phyloP scores from a whole-genome alignment of 2,888 invertebrate species.

The Gastrophysa polygoni region DNA sequence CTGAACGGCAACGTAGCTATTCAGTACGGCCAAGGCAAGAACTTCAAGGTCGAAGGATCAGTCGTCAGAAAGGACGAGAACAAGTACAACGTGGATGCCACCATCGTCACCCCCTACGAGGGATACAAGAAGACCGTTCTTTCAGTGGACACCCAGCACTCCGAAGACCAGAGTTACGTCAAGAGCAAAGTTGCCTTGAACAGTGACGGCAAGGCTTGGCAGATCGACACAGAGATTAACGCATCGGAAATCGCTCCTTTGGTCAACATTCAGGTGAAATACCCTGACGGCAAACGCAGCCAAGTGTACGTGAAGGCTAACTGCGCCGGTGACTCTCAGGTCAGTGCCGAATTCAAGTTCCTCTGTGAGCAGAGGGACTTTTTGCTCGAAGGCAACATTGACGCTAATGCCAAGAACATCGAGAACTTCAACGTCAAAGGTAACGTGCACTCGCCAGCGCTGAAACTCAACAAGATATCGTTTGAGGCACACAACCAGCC shows the following conservation, averaged over 20 bases:
- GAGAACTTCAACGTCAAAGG: conserved; percentile 70
- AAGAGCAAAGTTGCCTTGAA: conserved; percentile 59
- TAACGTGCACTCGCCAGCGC: conserved; percentile 67
- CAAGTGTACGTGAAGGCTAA: conserved; percentile 58
- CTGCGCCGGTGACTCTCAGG: conserved; percentile 64
- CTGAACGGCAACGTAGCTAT: conserved; percentile 44
- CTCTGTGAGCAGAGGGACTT: conserved; percentile 54
- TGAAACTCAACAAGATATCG: conserved; percentile 69
- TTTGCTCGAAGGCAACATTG: conserved; percentile 61
- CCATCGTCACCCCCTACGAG: conserved; percentile 60
- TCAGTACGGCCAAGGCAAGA: conserved; percentile 53
- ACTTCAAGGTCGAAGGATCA: conserved; percentile 53
- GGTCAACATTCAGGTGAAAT: conserved; percentile 63
- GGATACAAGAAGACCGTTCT: conserved; percentile 43
- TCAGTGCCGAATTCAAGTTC: conserved; percentile 62
- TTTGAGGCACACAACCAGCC: conserved; percentile 68
- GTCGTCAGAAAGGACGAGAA: conserved; percentile 44
- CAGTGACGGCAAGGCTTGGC: conserved; percentile 66
- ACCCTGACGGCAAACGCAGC: conserved; percentile 59
- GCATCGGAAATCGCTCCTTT: conserved; percentile 63
- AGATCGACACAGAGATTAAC: conserved; percentile 62
- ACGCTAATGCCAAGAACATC: conserved; percentile 64
- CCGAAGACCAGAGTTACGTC: conserved; percentile 45
- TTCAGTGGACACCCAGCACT: conserved; percentile 56
- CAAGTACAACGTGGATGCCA: conserved; percentile 57